phyloP scores from a whole-genome alignment of 2,797 vertebrate species.

The Sebastes flavidus region DNA sequence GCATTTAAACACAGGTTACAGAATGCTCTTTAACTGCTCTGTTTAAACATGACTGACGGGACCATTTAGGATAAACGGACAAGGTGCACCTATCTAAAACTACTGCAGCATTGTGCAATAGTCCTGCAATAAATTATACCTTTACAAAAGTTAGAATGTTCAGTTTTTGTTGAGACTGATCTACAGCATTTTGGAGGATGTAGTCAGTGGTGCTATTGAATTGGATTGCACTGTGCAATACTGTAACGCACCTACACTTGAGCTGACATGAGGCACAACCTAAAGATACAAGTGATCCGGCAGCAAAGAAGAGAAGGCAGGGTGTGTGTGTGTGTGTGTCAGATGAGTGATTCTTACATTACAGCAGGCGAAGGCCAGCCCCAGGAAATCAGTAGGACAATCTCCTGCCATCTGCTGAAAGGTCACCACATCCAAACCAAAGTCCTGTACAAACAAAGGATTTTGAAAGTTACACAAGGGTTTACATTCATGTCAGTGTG shows the following conservation, averaged over 20 bases:
- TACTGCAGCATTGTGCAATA: neutral
- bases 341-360: slow-evolving; percentile 81
- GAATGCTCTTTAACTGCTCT: neutral
- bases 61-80: neutral
- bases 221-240: neutral
- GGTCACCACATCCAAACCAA: slow-evolving; percentile 89
- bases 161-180: neutral
- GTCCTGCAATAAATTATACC: neutral
- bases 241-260: neutral
- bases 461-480: neutral
- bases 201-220: neutral
- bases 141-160: neutral
- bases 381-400: slow-evolving; percentile 89
- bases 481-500: neutral
- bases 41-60: neutral
- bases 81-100: neutral
- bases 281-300: neutral
- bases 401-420: slow-evolving; percentile 90
- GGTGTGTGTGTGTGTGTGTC: neutral
- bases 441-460: slow-evolving; percentile 82
- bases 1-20: neutral
- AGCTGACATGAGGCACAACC: neutral
- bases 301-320: neutral
- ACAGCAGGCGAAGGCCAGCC: slow-evolving; percentile 92
- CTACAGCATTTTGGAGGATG: neutral